phyloP scores from a whole-genome alignment of 2,888 invertebrate genomes.

The Amphipoea lucens region DNA sequence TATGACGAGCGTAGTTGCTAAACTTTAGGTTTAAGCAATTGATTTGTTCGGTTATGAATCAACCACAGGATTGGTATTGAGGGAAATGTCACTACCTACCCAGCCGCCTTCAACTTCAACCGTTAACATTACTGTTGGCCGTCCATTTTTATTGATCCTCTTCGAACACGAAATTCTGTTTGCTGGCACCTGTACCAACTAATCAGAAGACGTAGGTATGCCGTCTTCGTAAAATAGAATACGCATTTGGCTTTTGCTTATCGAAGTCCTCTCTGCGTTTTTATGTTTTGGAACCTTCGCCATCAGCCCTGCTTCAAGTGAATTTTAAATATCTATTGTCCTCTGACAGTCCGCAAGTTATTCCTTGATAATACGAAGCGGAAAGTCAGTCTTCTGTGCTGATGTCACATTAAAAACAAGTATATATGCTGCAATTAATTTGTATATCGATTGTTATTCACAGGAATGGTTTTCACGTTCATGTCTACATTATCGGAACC shows the following conservation, averaged over 20 bases:
- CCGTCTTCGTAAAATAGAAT: not conserved
- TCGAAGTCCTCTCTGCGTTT: not conserved
- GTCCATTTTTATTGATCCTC: constrained; percentile 40
- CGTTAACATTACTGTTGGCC: constrained; percentile 5
- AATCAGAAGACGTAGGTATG: not conserved
- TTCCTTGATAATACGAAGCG: constrained; percentile 2
- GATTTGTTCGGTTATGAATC: not conserved
- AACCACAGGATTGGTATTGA: not conserved
- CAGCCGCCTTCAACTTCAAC: not conserved
- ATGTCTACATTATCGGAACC: constrained; percentile 25
- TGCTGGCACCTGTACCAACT: constrained; percentile 38
- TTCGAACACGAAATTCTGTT: constrained; percentile 47
- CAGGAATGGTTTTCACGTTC: constrained; percentile 19
- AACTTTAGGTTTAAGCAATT: not conserved
- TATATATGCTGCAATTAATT: not conserved
- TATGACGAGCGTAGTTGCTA: not conserved
- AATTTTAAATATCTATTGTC: constrained; percentile 10
- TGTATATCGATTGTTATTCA: constrained; percentile 26
- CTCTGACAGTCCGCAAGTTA: not conserved
- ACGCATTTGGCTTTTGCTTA: not conserved
- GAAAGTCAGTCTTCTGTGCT: not conserved
- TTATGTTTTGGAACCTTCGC: not conserved
- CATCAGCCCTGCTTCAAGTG: not conserved
- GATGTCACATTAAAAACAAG: not conserved
- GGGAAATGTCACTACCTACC: not conserved